A percentile compares a stretch with the other conserved stretches of the same genome.
Evolutionary conservation across 2,797 vertebrate genomes (phyloP).

Genomic region (Tapera naevia): DNA sequence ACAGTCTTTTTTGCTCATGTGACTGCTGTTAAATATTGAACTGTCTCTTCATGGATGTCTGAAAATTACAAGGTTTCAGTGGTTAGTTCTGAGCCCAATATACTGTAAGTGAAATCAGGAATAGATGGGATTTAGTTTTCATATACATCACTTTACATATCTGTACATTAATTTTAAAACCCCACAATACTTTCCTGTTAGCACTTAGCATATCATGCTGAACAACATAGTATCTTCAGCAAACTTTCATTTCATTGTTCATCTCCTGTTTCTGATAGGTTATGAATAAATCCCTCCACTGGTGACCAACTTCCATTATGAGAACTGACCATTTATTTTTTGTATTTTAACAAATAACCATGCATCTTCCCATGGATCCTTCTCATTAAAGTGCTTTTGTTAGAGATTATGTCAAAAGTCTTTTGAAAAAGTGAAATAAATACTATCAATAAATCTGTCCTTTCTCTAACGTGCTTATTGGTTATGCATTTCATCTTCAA

Average conservation of each 20-base stretch:
- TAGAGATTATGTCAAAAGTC: neutral
- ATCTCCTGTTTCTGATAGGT: neutral
- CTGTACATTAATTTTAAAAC: neutral
- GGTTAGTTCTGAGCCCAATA: neutral
- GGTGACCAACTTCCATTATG: neutral
- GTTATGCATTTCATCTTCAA: neutral
- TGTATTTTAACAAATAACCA: neutral
- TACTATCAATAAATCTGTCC: neutral
- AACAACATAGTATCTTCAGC: neutral
- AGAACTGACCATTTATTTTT: neutral
- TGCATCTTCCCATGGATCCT: neutral
- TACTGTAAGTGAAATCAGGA: neutral
- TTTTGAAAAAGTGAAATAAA: neutral
- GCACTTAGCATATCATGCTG: neutral
- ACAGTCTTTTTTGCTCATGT: neutral
- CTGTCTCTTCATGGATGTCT: neutral
- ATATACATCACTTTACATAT: neutral
- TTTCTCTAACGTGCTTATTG: neutral
- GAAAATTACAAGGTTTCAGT: neutral
- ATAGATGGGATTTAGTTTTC: neutral
- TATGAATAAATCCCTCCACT: neutral
- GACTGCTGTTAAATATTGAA: neutral
- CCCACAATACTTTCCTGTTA: neutral
- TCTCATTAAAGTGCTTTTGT: neutral
- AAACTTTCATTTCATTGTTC: neutral